Evolutionary conservation across 2,888 invertebrate genomes (phyloP).

Genomic region (Arenicola marina): DNA sequence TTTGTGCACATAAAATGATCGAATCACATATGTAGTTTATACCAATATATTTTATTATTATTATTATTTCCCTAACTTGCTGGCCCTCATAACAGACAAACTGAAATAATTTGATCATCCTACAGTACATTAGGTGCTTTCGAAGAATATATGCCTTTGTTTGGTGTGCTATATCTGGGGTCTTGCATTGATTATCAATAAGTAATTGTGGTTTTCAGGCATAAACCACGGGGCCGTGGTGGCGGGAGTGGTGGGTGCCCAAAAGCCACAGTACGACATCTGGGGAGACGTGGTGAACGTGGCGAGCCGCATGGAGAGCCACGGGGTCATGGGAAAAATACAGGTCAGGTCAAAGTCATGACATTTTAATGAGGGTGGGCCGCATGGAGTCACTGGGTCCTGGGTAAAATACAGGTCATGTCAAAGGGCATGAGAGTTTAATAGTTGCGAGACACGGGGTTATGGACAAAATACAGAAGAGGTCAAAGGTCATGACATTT

Average conservation of each 20-base stretch:
- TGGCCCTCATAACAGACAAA: too few relatives aligned
- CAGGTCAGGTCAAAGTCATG: too few relatives aligned
- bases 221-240: slow-evolving; percentile 91
- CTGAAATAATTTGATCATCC: too few relatives aligned
- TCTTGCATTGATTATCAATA: not conserved
- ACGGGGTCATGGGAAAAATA: slow-evolving; percentile 84
- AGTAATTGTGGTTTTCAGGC: slow-evolving; percentile 66
- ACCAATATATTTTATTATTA: not conserved
- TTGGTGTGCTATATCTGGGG: too few relatives aligned
- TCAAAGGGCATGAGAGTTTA: too few relatives aligned
- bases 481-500: too few relatives aligned
- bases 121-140: too few relatives aligned
- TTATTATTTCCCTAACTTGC: too few relatives aligned
- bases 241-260: slow-evolving; percentile 92
- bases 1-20: not conserved
- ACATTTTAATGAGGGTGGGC: too few relatives aligned
- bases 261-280: slow-evolving; percentile 94
- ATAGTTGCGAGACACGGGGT: too few relatives aligned
- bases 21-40: not conserved
- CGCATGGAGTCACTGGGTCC: too few relatives aligned
- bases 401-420: too few relatives aligned
- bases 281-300: slow-evolving; percentile 98
- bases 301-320: slow-evolving; percentile 84
- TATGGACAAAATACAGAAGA: slow-evolving; percentile 89
- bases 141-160: not conserved